phyloP scores from a whole-genome alignment of 1,140 invertebrate genomes.

The Harpegnathos saltator region DNA sequence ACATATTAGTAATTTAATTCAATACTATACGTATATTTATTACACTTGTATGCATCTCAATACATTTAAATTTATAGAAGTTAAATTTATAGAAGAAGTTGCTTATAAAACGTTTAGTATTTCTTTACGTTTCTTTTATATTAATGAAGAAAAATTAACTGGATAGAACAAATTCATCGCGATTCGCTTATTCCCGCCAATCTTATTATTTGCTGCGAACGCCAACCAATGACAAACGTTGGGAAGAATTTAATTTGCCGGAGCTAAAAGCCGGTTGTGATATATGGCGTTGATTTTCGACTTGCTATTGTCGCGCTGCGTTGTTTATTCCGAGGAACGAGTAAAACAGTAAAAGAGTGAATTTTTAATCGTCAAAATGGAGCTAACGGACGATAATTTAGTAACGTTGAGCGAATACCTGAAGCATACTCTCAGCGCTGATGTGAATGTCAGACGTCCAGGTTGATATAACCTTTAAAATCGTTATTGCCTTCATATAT shows the following conservation, averaged over 20 bases:
- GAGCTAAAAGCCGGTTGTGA: conserved; percentile 51
- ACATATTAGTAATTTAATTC: no score
- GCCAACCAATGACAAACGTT: conserved; percentile 26
- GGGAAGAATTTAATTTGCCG: conserved; percentile 53
- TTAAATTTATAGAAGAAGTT: no score
- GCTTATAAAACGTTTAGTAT: no score
- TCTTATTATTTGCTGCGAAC: not conserved
- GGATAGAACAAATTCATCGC: no score
- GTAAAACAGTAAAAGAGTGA: not conserved
- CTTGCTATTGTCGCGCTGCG: not conserved
- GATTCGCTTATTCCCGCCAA: conserved; percentile 22
- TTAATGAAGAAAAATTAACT: no score
- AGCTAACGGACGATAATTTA: conserved; percentile 93
- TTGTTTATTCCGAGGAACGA: not conserved
- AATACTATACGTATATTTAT: no score
- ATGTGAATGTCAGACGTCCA: conserved; percentile 92
- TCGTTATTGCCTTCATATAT: not conserved
- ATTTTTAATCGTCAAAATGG: conserved; percentile 87
- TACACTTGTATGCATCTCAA: no score
- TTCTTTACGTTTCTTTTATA: no score
- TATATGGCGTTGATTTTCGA: conserved; percentile 28
- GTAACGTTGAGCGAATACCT: conserved; percentile 93
- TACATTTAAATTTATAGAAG: no score
- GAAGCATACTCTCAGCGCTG: conserved; percentile 95
- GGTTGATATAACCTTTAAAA: conserved; percentile 88